phyloP scores from a whole-genome alignment of 2,888 invertebrate genomes.

The Caenorhabditis drosophilae region DNA sequence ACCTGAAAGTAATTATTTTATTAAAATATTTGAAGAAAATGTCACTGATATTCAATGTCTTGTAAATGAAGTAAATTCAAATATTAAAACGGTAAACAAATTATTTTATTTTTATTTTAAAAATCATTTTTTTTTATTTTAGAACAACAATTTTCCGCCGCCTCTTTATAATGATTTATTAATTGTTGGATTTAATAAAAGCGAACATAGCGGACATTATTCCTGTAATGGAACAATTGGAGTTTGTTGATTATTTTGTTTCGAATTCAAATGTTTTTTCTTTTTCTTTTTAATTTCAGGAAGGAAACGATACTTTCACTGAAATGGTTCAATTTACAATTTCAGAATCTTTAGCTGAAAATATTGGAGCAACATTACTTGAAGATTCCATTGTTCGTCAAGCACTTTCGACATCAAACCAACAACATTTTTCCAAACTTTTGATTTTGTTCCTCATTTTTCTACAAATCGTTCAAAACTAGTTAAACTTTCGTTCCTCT shows the following conservation, averaged over 20 bases:
- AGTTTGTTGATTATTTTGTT: not conserved
- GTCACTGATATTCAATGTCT: slow-evolving; percentile 25
- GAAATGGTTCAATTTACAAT: slow-evolving; percentile 21
- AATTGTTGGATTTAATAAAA: slow-evolving; percentile 25
- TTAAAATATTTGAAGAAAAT: slow-evolving; percentile 31
- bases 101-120: slow-evolving; percentile 1
- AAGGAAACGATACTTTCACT: slow-evolving; percentile 17
- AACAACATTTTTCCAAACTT: not conserved
- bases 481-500: not conserved
- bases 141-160: slow-evolving; percentile 25
- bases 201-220: slow-evolving; percentile 31
- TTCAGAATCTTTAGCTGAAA: slow-evolving; percentile 21
- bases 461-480: not conserved
- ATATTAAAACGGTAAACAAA: slow-evolving; percentile 19
- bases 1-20: slow-evolving; percentile 25
- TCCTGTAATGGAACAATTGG: slow-evolving; percentile 29
- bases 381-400: slow-evolving; percentile 11
- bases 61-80: slow-evolving; percentile 22
- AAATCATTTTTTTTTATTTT: slow-evolving; percentile 1
- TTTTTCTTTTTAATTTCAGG: slow-evolving; percentile 1
- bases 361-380: slow-evolving; percentile 15
- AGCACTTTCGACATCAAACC: not conserved
- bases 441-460: not conserved
- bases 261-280: not conserved
- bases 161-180: slow-evolving; percentile 30